These are phyloP conservation scores for Jacana jacana DNA, from an alignment of 2,113 vertebrate species.

Conservation along the genomic window DNA sequence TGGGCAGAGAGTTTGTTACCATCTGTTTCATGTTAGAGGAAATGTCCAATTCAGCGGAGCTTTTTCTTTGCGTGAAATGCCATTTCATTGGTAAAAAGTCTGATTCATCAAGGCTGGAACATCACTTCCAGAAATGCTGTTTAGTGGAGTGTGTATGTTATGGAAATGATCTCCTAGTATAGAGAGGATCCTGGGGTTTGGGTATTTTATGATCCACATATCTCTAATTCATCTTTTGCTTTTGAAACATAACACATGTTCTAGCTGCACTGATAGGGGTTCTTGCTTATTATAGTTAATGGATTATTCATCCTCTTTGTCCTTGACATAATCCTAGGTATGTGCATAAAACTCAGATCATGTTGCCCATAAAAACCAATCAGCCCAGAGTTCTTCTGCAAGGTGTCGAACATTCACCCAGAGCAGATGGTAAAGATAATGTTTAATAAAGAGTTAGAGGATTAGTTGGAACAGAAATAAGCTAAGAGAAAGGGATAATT, in stretches of 20 bases:
- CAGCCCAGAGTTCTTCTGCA: slow-evolving; percentile 66
- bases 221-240: slow-evolving; percentile 65
- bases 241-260: slow-evolving; percentile 71
- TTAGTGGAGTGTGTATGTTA: slow-evolving; percentile 33
- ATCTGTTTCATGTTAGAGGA: slow-evolving; percentile 7
- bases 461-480: slow-evolving; percentile 74
- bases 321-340: slow-evolving; percentile 76
- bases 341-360: slow-evolving; percentile 75
- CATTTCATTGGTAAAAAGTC: slow-evolving; percentile 56
- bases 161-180: slow-evolving; percentile 41
- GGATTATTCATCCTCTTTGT: slow-evolving; percentile 77
- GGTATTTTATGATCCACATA: slow-evolving; percentile 55
- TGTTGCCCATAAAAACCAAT: slow-evolving; percentile 75
- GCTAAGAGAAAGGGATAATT: slow-evolving; percentile 73
- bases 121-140: slow-evolving; percentile 44
- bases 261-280: slow-evolving; percentile 60
- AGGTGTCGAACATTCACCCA: slow-evolving; percentile 66
- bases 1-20: not conserved
- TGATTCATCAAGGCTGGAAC: slow-evolving; percentile 47
- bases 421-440: slow-evolving; percentile 82
- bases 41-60: slow-evolving; percentile 24
- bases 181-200: not conserved
- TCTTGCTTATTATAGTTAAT: slow-evolving; percentile 77
- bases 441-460: slow-evolving; percentile 82
- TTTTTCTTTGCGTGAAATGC: slow-evolving; percentile 64